phyloP scores from a whole-genome alignment of 2,888 invertebrate species.

The Loripinus fragilis region DNA sequence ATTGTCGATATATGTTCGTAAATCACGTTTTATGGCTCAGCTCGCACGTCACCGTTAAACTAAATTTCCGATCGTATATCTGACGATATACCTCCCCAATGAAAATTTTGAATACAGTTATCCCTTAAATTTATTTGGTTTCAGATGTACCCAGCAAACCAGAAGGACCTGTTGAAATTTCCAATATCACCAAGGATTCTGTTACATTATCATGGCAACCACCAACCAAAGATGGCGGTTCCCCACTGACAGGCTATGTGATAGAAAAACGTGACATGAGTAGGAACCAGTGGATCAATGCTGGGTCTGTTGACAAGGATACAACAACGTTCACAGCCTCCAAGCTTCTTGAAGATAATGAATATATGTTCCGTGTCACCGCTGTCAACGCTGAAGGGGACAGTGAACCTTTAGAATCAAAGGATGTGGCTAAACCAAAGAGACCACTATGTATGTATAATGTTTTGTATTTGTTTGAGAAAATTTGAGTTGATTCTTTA shows the following conservation, averaged over 20 bases:
- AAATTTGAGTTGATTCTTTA: too few species aligned
- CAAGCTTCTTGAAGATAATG: slow-evolving; percentile 87
- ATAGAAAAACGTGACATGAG: slow-evolving; percentile 89
- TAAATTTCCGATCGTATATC: too few species aligned
- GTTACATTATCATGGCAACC: slow-evolving; percentile 79
- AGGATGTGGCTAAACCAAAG: slow-evolving; percentile 63
- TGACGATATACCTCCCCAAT: too few species aligned
- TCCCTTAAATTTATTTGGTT: neutral
- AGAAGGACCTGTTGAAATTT: slow-evolving; percentile 64
- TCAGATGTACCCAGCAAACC: slow-evolving; percentile 70
- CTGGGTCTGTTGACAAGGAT: slow-evolving; percentile 65
- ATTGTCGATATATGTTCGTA: too few species aligned
- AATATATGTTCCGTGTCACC: slow-evolving; percentile 79
- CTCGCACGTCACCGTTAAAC: too few species aligned
- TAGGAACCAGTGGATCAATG: slow-evolving; percentile 92
- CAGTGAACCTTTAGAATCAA: slow-evolving; percentile 71
- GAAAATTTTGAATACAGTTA: too few species aligned
- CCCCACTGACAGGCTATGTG: slow-evolving; percentile 73
- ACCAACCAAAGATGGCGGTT: slow-evolving; percentile 80
- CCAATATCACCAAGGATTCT: slow-evolving; percentile 65
- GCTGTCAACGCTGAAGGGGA: slow-evolving; percentile 80
- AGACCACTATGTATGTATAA: slow-evolving; percentile 87
- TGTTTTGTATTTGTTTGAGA: too few species aligned
- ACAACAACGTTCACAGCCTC: slow-evolving; percentile 71
- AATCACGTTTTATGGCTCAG: too few species aligned